Conservation (phyloP, 1,140 invertebrate genomes). For the Anastrepha ludens region DNA sequence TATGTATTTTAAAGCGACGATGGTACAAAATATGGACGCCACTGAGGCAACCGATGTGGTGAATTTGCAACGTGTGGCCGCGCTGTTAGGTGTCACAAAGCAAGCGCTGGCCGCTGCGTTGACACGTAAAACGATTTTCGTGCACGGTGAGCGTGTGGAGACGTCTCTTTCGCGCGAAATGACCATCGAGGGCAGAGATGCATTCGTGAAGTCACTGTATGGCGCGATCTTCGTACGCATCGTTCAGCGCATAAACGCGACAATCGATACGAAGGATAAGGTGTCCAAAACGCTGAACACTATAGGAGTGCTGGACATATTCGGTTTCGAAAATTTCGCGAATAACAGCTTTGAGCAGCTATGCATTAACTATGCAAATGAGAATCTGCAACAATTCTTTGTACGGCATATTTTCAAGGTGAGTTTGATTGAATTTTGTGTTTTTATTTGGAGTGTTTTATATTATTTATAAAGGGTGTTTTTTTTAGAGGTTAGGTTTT, state of each 20-base stretch:
- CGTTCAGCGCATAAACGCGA: conserved; percentile 92
- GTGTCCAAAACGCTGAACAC: conserved; percentile 77
- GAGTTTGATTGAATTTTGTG: not conserved
- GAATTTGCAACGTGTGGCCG: conserved; percentile 81
- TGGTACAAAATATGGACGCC: conserved; percentile 86
- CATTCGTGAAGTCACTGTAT: conserved; percentile 94
- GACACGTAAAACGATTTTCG: conserved; percentile 90
- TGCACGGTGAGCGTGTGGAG: conserved; percentile 89
- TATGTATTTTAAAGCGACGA: conserved; percentile 87
- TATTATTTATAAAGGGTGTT: not conserved
- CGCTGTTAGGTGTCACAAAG: conserved; percentile 82
- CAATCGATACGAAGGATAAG: conserved; percentile 83
- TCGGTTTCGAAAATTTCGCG: conserved; percentile 97
- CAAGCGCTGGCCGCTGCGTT: conserved; percentile 84
- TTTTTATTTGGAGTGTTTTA: not conserved
- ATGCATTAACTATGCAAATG: conserved; percentile 98
- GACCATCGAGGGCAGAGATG: conserved; percentile 89
- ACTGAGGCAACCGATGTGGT: conserved; percentile 84
- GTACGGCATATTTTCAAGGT: conserved; percentile 91
- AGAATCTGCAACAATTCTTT: conserved; percentile 98
- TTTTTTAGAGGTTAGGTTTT: no score
- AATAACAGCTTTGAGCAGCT: conserved; percentile 96
- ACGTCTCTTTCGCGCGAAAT: conserved; percentile 82
- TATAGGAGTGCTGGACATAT: conserved; percentile 96
- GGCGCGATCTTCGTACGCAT: conserved; percentile 94